Percentiles rank a stretch among this genome's conserved stretches.
Conservation (phyloP, 2,888 invertebrate species). For the Frankliniella fusca region DNA sequence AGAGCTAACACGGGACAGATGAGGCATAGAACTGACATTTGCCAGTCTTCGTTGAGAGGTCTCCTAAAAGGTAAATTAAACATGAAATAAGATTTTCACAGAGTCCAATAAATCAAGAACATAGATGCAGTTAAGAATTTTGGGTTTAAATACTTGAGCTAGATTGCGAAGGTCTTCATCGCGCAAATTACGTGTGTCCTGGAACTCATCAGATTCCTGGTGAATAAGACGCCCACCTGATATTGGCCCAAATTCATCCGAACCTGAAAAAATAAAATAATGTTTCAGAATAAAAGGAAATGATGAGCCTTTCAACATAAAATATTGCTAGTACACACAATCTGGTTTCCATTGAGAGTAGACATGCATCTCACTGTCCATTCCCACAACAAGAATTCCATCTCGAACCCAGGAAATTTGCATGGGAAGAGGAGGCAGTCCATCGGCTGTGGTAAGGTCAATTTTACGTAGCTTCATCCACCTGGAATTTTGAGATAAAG, state of each 20-base stretch:
- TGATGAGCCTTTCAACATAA: not conserved
- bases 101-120: constrained; percentile 14
- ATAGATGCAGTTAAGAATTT: not conserved
- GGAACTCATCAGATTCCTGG: constrained; percentile 63
- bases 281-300: constrained; percentile 14
- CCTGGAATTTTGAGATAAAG: constrained; percentile 38
- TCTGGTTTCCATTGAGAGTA: constrained; percentile 96
- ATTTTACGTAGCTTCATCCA: constrained; percentile 95
- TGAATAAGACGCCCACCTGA: constrained; percentile 38
- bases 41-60: constrained; percentile 63
- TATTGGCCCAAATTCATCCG: constrained; percentile 34
- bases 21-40: constrained; percentile 72
- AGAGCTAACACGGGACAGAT: constrained; percentile 76
- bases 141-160: constrained; percentile 49
- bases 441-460: constrained; percentile 88
- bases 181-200: constrained; percentile 66
- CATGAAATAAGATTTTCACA: constrained; percentile 10
- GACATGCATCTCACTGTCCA: constrained; percentile 99
- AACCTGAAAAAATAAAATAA: constrained; percentile 33
- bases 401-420: constrained; percentile 98
- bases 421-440: constrained; percentile 94
- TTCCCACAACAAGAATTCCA: constrained; percentile 95
- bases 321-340: constrained; percentile 41
- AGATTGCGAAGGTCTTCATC: constrained; percentile 65
- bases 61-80: constrained; percentile 46